These are phyloP conservation scores for Amblyraja radiata DNA, from an alignment of 2,797 vertebrate genomes.

Conservation along the genomic window DNA sequence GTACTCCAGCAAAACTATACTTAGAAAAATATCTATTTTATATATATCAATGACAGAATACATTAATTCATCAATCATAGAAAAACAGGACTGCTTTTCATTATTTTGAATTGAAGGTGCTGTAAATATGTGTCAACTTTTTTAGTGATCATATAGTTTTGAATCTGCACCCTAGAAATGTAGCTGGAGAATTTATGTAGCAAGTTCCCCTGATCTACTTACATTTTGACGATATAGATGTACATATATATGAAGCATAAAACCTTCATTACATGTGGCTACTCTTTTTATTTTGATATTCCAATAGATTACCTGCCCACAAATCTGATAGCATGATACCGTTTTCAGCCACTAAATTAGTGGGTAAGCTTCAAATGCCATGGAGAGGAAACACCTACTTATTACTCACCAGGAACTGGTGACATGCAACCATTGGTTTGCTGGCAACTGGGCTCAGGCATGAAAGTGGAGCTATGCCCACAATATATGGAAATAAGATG, in stretches of 20 bases:
- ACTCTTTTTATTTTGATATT: neutral
- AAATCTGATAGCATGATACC: neutral
- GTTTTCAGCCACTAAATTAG: neutral
- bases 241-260: too few species aligned
- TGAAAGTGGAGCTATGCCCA: neutral
- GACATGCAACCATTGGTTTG: neutral
- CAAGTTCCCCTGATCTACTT: neutral
- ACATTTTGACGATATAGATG: neutral
- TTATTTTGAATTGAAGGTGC: neutral
- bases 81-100: neutral
- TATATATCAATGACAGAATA: neutral
- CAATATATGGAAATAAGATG: neutral
- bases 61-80: neutral
- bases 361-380: neutral
- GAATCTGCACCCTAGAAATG: neutral
- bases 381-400: neutral
- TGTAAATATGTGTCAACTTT: neutral
- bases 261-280: neutral
- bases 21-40: constrained; percentile 1
- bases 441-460: neutral
- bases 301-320: neutral
- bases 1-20: neutral
- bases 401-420: neutral
- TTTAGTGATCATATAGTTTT: neutral
- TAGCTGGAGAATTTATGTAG: neutral